Base-by-base conservation (phyloP, 2,113 vertebrate genomes). In the Dicentrarchus labrax region DNA sequence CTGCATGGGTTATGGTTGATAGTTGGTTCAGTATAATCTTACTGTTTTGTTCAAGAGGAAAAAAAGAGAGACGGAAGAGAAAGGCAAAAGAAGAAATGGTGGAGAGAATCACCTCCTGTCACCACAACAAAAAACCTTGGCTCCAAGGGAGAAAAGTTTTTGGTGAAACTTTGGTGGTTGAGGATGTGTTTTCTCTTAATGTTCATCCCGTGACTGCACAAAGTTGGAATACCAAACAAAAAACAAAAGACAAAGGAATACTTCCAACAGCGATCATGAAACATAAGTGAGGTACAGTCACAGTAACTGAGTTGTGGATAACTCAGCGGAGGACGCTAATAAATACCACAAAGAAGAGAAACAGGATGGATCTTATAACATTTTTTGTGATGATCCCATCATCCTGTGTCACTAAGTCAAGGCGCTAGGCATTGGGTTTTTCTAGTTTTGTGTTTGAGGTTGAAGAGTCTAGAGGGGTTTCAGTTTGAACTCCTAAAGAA, bases 301-400 rank as follows among this genome's bases (percentile, higher is more conserved):
- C 92, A 91, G 91, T 89, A 86, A 83, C 76, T 61, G 90, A 90
- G 83, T 50, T 43, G 57, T 72, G 13, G 41, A 67, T 24, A 72
- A 84, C 88, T 86, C 85, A 86, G 88, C 53, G n/a, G 76, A 90
- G 80, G 67, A 88, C 1, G 82, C 71, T 83, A 88, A 92, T 90
- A 90, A 92, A 92, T 91, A 94, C 71, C 84, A 89, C 81, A 56
- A 82, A 87, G 61, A 90, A 75, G 72, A 82, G 61, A 78, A 90
- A 81, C 57, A 76, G 85, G 80, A 84, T 62, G 82, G 81, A 54
- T 83, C 45, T 30, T 50, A n/a, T 2, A 76, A 73, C 30, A 47
- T 74, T 85, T 84, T 80, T 73, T 83, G 64, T 83, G 66, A 78
- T 76, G 73, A 84, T 83, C 84, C 65, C 22, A 19, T 72, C 71